Base-by-base conservation (phyloP, 35 echinoderm and acorn worm species). In the Lytechinus pictus region DNA sequence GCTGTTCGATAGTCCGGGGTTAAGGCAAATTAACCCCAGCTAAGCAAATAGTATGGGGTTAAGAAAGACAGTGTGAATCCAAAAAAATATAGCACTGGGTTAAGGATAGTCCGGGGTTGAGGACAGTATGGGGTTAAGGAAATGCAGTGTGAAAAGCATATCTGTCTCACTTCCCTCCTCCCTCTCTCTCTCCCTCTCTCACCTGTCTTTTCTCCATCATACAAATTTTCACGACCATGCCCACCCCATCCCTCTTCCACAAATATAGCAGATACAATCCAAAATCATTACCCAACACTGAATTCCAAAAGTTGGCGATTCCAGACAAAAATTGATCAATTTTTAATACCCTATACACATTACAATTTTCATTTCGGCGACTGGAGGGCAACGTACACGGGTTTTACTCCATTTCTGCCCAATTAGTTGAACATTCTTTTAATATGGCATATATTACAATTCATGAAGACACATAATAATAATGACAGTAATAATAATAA, bases 301-400 rank as follows among this genome's bases (percentile, higher is more conserved):
- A 16, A 19, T 79, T n/a, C 66, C n/a, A 16, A 79, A 71, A 44
- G n/a, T 27, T 57, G 57, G 92, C 92, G 57, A 94, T 57, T 94
- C 92, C 29, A 94, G 88, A 90, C 88, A 90, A 90, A 90, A 90
- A 44, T 90, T 54, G 16, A 52, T 54, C 66, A 79, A 79, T 52
- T 90, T 90, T 90, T 90, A 90, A 90, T 90, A 90, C 88, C 88
- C 88, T 90, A 90, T 90, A 90, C 88, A 90, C 28, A 90, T 90
- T 90, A 52, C 88, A 90, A 51, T 52, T 90, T 90, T 5, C 9
- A 14, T 87, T 11, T 44, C 10, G 29, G 21, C 14, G 88, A 29
- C 16, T 90, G 88, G 88, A 90, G 29, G 66, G 66, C 66, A n/a
- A 79, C 8, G 19, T 19, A 79, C 66, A 24, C 66, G 24, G 3